Conservation (phyloP, 53 echinoderm and acorn worm species). For the Luidia sarsii region DNA sequence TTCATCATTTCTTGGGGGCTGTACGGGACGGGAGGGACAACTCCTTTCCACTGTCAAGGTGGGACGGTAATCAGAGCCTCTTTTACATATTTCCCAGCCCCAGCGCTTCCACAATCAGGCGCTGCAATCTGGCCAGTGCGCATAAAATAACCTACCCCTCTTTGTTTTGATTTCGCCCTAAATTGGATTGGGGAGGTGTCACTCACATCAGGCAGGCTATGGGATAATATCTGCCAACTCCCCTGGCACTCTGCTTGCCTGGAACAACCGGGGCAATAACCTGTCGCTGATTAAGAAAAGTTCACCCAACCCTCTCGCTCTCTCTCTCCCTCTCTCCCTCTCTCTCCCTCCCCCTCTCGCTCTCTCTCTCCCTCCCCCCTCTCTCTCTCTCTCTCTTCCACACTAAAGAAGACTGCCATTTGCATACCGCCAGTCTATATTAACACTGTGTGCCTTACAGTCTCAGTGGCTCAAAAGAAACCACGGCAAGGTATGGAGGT, state of each 20-base stretch:
- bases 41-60: slow-evolving; percentile 40
- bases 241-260: slow-evolving; percentile 54
- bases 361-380: background rate
- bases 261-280: slow-evolving; percentile 56
- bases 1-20: slow-evolving; percentile 49
- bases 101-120: slow-evolving; percentile 23
- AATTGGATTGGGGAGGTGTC: slow-evolving; percentile 71
- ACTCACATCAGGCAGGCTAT: slow-evolving; percentile 55
- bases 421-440: slow-evolving; percentile 36
- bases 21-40: background rate
- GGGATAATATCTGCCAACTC: slow-evolving; percentile 56
- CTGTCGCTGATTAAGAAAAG: slow-evolving; percentile 53
- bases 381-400: too few relatives aligned
- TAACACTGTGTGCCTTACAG: slow-evolving; percentile 43
- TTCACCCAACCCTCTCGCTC: slow-evolving; percentile 43
- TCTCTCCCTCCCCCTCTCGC: background rate
- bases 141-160: slow-evolving; percentile 51
- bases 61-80: slow-evolving; percentile 49
- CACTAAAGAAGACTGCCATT: slow-evolving; percentile 40
- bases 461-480: slow-evolving; percentile 3
- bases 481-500: too few relatives aligned
- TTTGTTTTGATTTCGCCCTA: slow-evolving; percentile 66
- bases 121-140: slow-evolving; percentile 51
- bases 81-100: slow-evolving; percentile 43
- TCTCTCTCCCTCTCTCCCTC: background rate